Base-by-base conservation (phyloP, 2,113 vertebrate species). In the Myrmecophaga tridactyla region DNA sequence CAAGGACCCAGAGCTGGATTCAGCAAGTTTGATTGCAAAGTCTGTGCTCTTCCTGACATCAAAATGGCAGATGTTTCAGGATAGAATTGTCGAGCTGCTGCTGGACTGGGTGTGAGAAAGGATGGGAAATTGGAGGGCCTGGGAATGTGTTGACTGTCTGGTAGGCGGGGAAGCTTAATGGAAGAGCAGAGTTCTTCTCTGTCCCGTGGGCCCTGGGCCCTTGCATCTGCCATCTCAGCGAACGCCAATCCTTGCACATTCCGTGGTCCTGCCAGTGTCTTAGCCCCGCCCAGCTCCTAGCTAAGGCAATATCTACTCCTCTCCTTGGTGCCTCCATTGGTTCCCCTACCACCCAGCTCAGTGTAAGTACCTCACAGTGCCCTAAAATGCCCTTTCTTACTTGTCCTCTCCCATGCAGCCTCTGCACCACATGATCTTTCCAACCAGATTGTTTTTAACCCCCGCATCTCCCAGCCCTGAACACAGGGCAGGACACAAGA, bases 301-400 rank as follows among this genome's bases (percentile, higher is more conserved):
- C 63, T 27, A 29, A 41, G 21, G 43, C 84, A 0, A 5, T 7
- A 13, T 53, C 25, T 21, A 0, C 34, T 2, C 34, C 39, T 58
- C 46, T 41, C 27, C n/a, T 62, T 27, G 21, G 21, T 15, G 67
- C 31, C 48, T 6, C 14, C 43, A 7, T 11, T n/a, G 69, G 41
- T 41, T 53, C 6, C 36, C 14, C 53, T n/a, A n/a, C n/a, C n/a
- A n/a, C n/a, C 1, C 31, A 1, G 8, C 10, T 10, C 36, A 29
- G 0, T 0, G 3, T 10, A 36, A 73, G 12, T 6, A n/a, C 46
- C 9, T 56, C 10, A 1, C 2, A 18, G 48, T 46, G 36, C 56
- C 46, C 36, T 58, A 31, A 67, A 12, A n/a, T 13, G n/a, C 21
- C 4, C 23, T 41, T 85, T 72, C 36, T 15, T 20, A 10, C 15